Base-by-base conservation (phyloP, 2,797 vertebrate genomes). In the Caiman crocodilus region DNA sequence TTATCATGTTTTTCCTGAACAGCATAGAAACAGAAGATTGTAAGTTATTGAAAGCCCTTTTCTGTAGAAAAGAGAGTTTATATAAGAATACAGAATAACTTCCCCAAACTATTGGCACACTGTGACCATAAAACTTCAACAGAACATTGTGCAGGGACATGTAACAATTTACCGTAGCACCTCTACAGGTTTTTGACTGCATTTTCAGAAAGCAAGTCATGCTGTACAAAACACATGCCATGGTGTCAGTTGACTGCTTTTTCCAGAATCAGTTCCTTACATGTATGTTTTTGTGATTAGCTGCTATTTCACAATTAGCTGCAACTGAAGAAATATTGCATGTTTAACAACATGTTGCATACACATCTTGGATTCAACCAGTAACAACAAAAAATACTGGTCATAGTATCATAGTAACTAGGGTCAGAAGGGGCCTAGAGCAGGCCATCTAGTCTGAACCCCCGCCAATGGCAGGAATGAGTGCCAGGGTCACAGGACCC, bases 1-100 rank as follows among this genome's bases (percentile, higher is more conserved):
- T 97, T 96, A 94, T 97, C 96, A 2, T 96, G 97, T 97, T 97
- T 98, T 97, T 91, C 95, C 97, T 97, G 90, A 89, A 61, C 89
- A 83, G 1, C 12, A 26, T 94, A 82, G 92, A 97, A 97, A 95
- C 96, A 97, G 96, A 94, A 82, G 65, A 89, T 79, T 94, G 90
- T 94, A 93, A 88, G 17, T 94, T 97, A 94, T 94, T 97, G 88
- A 97, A 97, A 97, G 96, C 89, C 63, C 64, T 93, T 96, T 97
- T 96, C 95, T 96, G 84, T 95, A 79, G 88, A 94, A 94, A 96
- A 92, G 57, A 80, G 91, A 83, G 75, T 97, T 97, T 97, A 94
- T 97, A 55, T 87, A 91, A 96, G 96, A 96, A 96, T 96, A 93
- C 95, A 91, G 96, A 97, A 90, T 94, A 94, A 89, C 95, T 97